Base-by-base conservation (phyloP, 2,797 vertebrate species). In the Enteromius afrohamiltoni region DNA sequence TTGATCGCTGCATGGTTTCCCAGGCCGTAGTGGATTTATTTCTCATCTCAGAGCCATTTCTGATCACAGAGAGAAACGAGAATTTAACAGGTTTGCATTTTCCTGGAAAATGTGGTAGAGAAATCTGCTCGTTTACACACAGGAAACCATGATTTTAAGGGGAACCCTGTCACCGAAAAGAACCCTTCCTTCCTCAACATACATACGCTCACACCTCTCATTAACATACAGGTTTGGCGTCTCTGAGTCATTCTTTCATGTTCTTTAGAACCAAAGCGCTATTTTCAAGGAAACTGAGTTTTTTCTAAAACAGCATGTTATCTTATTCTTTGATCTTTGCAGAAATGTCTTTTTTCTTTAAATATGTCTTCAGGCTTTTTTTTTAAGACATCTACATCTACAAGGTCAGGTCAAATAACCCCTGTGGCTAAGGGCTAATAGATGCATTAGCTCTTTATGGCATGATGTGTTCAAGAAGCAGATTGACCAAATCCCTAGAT, bases 41-140 rank as follows among this genome's bases (percentile, higher is more conserved):
- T 83, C 82, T 83, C 75, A 83, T 67, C 65, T 71, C 51, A 60
- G 14, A n/a, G 53, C 51, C 75, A 51, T 83, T 83, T 83, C 82
- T 78, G 82, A 64, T 78, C 82, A 83, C 67, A 62, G 75, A 14
- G 65, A 83, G 51, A 62, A 78, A 77, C n/a, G 53, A 83, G 82
- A 83, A 78, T 70, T 26, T 60, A 77, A 60, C 82, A 70, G 64
- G 51, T 58, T 77, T 83, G n/a, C 45, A 17, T 42, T 78, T 83
- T 78, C 65, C 65, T 71, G 82, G 75, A 83, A 83, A 83, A 83
- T 51, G 67, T 70, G 75, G 14, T 69, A 60, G 40, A 70, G 37
- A 78, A 37, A 45, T n/a, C 23, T 37, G 73, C 19, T 77, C 37
- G 53, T 37, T 51, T 62, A 70, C 26, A 78, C 26, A 77, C 75